Evolutionary conservation across 2,888 invertebrate species (phyloP), one percentile per base, ranked within the genome.

Genomic region (Andrena dorsata): DNA sequence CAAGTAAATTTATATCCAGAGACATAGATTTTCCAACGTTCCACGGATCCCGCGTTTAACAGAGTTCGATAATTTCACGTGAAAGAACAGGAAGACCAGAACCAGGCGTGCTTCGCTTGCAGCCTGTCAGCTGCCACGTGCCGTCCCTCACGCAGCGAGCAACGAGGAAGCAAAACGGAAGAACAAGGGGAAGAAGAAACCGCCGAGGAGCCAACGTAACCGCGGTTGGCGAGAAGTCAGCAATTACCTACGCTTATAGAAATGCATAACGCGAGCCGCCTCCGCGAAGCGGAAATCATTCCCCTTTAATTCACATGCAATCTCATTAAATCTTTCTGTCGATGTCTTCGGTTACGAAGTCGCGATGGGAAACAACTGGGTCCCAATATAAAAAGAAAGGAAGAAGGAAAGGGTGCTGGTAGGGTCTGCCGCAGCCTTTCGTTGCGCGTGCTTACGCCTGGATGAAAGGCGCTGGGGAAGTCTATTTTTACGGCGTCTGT

Each of bases 401-500:
- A 41, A 26, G n/a, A 60, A 32, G 32, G 35, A 26, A 71, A 58
- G 58, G 65, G 51, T 70, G 51, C 49, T 23, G 35, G 26, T 3
- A 13, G 32, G 41, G 41, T 41, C 47, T 23, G 28, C 13, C n/a
- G 35, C 23, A 53, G 23, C 16, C 56, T 72, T 58, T 64, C 53
- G 72, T 78, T 80, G 63, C 78, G 70, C 80, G 68, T 64, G 80
- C 28, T 66, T 66, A 51, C 13, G n/a, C 30, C 13, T 63, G 56
- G 49, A 72, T 28, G 66, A 60, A 77, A 80, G 16, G 63, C 65
- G 61, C 10, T 26, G 80, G 66, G 7, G 51, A 58, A 47, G 32
- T 78, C 78, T 80, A 80, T 80, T 80, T 80, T 68, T 66, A 72
- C 23, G 35, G 56, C 58, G 61, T 72, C 23, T 28, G 66, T 78